phyloP scores from a whole-genome alignment of 2,113 vertebrate species.

The Carettochelys insculpta region DNA sequence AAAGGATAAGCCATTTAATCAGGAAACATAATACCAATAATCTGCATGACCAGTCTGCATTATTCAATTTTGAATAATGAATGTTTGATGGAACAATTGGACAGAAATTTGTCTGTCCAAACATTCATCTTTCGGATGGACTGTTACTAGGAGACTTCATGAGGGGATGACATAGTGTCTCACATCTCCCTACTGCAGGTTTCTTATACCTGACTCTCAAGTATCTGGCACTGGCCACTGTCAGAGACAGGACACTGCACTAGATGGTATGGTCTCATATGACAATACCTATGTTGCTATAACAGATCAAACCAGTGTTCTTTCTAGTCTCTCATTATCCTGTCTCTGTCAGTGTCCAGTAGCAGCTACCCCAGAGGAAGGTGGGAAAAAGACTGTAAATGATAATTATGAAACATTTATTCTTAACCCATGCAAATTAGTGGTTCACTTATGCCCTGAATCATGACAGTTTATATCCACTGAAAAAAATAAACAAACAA shows the following conservation, averaged over 20 bases:
- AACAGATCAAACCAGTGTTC: neutral
- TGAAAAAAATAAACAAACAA: neutral
- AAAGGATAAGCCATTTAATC: neutral
- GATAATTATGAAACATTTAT: neutral
- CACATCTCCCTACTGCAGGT: neutral
- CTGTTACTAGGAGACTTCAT: neutral
- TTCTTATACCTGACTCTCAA: neutral
- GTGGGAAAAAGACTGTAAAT: fast-evolving
- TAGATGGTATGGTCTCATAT: neutral
- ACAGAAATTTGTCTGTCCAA: neutral
- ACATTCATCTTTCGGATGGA: neutral
- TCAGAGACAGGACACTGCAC: neutral
- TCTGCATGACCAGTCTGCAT: neutral
- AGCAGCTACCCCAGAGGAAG: neutral
- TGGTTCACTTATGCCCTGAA: neutral
- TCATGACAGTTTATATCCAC: fast-evolving
- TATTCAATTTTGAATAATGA: neutral
- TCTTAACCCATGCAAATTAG: neutral
- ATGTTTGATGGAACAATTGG: neutral
- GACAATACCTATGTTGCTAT: neutral
- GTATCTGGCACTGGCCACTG: neutral
- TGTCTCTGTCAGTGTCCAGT: neutral
- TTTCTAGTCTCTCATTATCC: neutral
- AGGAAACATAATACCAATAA: neutral
- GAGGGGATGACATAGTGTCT: neutral